Evolutionary conservation across 2,113 vertebrate genomes (phyloP).

Genomic region (Microcebus griseorufus): DNA sequence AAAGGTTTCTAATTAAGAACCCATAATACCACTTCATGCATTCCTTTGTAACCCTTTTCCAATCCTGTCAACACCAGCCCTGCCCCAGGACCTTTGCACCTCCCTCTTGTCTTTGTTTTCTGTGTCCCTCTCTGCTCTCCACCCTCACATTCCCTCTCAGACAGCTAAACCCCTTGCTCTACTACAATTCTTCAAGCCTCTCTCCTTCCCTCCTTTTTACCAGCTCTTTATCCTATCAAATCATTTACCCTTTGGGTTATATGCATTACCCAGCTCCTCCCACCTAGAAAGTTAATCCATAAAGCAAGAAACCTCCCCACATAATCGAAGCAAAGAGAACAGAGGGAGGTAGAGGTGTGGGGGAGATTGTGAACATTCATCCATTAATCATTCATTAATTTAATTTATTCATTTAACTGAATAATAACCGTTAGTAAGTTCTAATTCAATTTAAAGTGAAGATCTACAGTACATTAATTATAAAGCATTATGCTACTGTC

Average conservation of each 20-base stretch:
- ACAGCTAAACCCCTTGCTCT: neutral
- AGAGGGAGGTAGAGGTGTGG: neutral
- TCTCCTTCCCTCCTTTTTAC: neutral
- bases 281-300: neutral
- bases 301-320: neutral
- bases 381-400: neutral
- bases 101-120: too few relatives aligned
- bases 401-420: neutral
- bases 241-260: neutral
- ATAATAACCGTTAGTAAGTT: neutral
- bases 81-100: neutral
- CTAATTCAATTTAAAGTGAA: neutral
- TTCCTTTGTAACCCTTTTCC: too few relatives aligned
- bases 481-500: neutral
- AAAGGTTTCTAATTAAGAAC: neutral
- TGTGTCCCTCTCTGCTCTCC: fast-evolving
- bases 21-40: neutral
- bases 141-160: neutral
- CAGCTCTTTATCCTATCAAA: neutral
- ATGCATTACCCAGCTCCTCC: neutral
- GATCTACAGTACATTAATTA: neutral
- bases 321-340: neutral
- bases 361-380: neutral
- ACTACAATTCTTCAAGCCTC: neutral
- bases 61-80: fast-evolving